Evolutionary conservation across 2,797 vertebrate genomes (phyloP).

Genomic region (Ptychobarbus kaznakovi): DNA sequence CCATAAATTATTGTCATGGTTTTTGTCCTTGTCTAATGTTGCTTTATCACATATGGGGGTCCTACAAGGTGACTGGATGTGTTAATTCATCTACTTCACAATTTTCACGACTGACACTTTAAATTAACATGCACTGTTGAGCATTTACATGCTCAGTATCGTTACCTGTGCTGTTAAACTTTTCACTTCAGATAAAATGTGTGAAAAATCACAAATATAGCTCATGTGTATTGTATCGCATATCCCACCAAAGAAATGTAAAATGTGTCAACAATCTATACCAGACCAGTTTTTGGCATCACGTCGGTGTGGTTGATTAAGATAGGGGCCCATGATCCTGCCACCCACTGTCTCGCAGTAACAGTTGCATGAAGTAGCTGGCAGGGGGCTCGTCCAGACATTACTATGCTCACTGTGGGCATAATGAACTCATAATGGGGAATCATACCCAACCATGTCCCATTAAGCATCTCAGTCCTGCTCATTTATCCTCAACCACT

Average conservation of each 20-base stretch:
- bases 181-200: slow-evolving; percentile 23
- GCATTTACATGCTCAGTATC: slow-evolving; percentile 11
- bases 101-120: slow-evolving; percentile 81
- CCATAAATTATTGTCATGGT: background rate
- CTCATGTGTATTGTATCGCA: background rate
- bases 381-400: slow-evolving; percentile 50
- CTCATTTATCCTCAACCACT: slow-evolving; percentile 55
- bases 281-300: slow-evolving; percentile 2
- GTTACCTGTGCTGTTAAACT: background rate
- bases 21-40: background rate
- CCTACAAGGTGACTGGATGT: background rate
- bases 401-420: slow-evolving; percentile 67
- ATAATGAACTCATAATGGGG: slow-evolving; percentile 65
- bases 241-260: background rate
- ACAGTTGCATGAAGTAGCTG: slow-evolving; percentile 25
- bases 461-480: slow-evolving; percentile 57
- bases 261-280: background rate
- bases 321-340: slow-evolving; percentile 21
- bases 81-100: slow-evolving; percentile 69
- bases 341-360: slow-evolving; percentile 29
- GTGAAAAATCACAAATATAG: background rate
- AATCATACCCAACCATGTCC: slow-evolving; percentile 65
- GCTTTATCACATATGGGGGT: background rate
- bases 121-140: slow-evolving; percentile 84
- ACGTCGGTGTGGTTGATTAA: slow-evolving; percentile 17